Evolutionary conservation across 2,797 vertebrate genomes (phyloP), one percentile per base, ranked within the genome.

Genomic region (Danio kyathit): DNA sequence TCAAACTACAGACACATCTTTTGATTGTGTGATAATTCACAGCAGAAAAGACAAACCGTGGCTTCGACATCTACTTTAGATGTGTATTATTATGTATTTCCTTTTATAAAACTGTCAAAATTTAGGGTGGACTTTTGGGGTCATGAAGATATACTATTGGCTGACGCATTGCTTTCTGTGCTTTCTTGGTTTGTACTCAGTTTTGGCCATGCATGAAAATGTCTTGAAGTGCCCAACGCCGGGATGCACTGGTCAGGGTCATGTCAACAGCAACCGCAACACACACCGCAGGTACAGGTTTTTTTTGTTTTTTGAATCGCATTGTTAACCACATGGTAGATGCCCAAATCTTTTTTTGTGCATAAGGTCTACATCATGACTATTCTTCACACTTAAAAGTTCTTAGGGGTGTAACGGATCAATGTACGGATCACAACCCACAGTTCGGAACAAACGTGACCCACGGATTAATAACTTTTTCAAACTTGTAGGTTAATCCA

Each of bases 251-350:
- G 97, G 97, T 87, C 97, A 99, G 91, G 97, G 97, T 86, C 97
- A 99, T 0, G 97, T 98, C 86, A 99, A 99, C 93, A 99, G 97
- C 95, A 99, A 99, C 92, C 96, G 97, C 75, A 99, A 98, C 93
- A 98, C 97, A 14, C 97, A 99, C 88, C 95, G 97, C 91, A 99
- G 97, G 97, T 99, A 96, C 10, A 5, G n/a, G n/a, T n/a, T n/a
- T n/a, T n/a, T n/a, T n/a, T n/a, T n/a, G n/a, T n/a, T n/a, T n/a
- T n/a, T n/a, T n/a, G n/a, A n/a, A n/a, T n/a, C n/a, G n/a, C n/a
- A n/a, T n/a, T 60, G 21, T 2, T 38, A 12, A 14, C 19, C 54
- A 57, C 54, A 11, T 57, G 7, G 1, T 16, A 49, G 19, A 69
- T 51, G 19, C 4, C 13, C 2, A 29, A 38, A 51, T 51, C 46